Percentiles rank a stretch among this genome's conserved stretches.
phyloP scores from a whole-genome alignment of 2,888 invertebrate species.

The Labia minor region DNA sequence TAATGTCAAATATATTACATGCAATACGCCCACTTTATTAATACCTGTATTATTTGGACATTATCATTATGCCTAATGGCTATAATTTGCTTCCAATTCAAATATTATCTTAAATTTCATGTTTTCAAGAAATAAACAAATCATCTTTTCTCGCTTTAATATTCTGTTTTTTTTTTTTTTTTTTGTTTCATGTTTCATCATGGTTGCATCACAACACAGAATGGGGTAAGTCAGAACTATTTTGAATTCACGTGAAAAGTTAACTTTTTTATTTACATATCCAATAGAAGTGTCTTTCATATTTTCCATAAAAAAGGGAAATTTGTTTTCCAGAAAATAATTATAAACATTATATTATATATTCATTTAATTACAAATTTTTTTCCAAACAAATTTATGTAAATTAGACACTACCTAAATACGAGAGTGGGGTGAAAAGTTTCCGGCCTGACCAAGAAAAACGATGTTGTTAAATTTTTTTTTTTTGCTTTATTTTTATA shows the following conservation, averaged over 20 bases:
- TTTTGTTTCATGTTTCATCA: background rate
- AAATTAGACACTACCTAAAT: no score
- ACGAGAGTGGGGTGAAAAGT: no score
- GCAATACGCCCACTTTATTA: background rate
- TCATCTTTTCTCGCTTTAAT: background rate
- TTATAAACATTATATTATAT: no score
- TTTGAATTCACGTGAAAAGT: background rate
- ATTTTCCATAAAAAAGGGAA: background rate
- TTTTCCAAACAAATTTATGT: no score
- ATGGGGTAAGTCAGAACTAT: background rate
- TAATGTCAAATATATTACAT: background rate
- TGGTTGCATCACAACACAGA: background rate
- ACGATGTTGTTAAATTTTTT: no score
- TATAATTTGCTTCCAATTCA: background rate
- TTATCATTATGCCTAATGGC: background rate
- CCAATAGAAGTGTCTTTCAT: background rate
- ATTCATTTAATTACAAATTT: no score
- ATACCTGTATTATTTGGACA: background rate
- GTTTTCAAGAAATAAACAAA: conserved; percentile 7
- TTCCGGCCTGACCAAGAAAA: no score
- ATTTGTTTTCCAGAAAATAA: no score
- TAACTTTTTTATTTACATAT: background rate
- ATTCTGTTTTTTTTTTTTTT: background rate
- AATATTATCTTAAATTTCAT: conserved; percentile 13
- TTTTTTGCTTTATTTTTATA: no score